Percentiles rank a stretch among this genome's conserved stretches.
Evolutionary conservation across 2,113 vertebrate species (phyloP).

Genomic region (Toxotes chatareus): DNA sequence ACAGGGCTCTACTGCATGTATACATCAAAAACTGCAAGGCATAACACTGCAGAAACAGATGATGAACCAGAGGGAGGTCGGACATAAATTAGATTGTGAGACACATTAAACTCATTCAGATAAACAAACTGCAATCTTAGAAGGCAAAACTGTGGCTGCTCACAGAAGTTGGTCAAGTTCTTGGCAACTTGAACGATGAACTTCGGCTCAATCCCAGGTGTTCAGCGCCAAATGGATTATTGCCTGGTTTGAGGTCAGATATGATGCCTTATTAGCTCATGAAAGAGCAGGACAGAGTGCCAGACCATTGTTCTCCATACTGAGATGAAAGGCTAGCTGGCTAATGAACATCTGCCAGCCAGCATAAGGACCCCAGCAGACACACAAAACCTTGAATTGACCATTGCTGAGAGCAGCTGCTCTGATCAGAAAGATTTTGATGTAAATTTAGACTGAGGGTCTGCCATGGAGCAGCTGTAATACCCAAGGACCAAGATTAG

Average conservation of each 20-base stretch:
- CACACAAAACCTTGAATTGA: constrained; percentile 81
- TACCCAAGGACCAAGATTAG: constrained; percentile 49
- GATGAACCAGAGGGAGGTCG: background rate
- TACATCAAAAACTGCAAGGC: background rate
- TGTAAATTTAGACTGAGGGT: constrained; percentile 80
- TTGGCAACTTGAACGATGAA: constrained; percentile 51
- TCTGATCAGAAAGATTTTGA: constrained; percentile 82
- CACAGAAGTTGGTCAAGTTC: constrained; percentile 56
- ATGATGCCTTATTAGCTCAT: constrained; percentile 81
- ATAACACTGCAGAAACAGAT: background rate
- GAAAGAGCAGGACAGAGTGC: constrained; percentile 80
- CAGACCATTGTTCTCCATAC: constrained; percentile 84
- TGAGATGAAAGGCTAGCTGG: constrained; percentile 85
- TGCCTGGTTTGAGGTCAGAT: constrained; percentile 78
- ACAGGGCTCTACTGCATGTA: background rate
- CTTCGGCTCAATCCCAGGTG: constrained; percentile 63
- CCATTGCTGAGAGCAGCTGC: constrained; percentile 83
- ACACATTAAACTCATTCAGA: constrained; percentile 15
- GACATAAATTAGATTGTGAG: constrained; percentile 8
- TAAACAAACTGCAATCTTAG: constrained; percentile 33
- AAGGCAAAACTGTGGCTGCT: constrained; percentile 12
- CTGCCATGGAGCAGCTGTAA: constrained; percentile 65
- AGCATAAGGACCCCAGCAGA: constrained; percentile 80
- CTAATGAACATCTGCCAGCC: constrained; percentile 88
- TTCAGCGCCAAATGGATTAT: constrained; percentile 62